These are phyloP conservation scores for Megalopta genalis DNA, from an alignment of 1,140 invertebrate genomes.

Conservation along the genomic window DNA sequence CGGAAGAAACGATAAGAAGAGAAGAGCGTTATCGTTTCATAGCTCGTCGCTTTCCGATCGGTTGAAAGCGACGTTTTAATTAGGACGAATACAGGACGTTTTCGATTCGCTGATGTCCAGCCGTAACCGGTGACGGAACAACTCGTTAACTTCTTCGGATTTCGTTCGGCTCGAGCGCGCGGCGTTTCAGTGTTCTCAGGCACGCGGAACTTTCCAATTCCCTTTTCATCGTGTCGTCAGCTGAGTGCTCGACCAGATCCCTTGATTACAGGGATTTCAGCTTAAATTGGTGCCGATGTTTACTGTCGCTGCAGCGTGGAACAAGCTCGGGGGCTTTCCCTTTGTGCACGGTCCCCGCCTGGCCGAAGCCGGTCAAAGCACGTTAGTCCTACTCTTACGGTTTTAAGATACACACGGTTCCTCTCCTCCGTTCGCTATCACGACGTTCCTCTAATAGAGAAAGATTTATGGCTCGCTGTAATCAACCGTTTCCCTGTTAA, in stretches of 20 bases:
- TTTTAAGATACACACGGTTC: not conserved
- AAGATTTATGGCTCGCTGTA: not conserved
- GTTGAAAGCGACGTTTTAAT: not conserved
- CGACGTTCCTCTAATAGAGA: not conserved
- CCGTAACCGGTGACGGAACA: not conserved
- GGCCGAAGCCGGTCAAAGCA: slow-evolving; percentile 5
- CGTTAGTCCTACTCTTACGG: not conserved
- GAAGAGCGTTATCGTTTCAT: too few relatives aligned
- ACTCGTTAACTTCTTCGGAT: slow-evolving; percentile 38
- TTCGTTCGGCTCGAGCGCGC: slow-evolving; percentile 2
- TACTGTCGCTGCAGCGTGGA: slow-evolving; percentile 50
- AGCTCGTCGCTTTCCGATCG: not conserved
- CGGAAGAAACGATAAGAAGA: too few relatives aligned
- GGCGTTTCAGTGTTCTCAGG: not conserved
- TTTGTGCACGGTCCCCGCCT: not conserved
- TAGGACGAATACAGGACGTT: not conserved
- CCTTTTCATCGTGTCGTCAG: slow-evolving; percentile 38
- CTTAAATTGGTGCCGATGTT: slow-evolving; percentile 71
- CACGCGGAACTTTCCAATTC: slow-evolving; percentile 56
- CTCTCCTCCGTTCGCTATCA: not conserved
- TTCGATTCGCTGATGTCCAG: not conserved
- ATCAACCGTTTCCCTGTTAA: not conserved
- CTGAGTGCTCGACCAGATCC: slow-evolving; percentile 42
- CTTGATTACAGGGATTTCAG: slow-evolving; percentile 71
- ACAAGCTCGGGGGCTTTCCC: slow-evolving; percentile 38